Conservation (phyloP, 2,888 invertebrate genomes). For the Drosophila paucipuncta region DNA sequence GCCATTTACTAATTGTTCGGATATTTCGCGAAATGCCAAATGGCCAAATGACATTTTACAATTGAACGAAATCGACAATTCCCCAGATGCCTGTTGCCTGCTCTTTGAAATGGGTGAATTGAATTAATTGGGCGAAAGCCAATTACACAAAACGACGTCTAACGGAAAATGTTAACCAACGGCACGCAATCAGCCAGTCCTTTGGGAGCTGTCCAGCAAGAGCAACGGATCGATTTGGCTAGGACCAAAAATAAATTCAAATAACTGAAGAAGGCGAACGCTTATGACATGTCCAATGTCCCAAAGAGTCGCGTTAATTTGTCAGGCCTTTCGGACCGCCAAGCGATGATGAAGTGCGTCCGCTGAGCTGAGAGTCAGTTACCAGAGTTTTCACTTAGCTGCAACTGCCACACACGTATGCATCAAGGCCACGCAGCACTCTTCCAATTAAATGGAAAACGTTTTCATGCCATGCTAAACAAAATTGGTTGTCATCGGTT, state of each 20-base stretch:
- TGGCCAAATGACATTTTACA: conserved; percentile 45
- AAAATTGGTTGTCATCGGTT: conserved; percentile 58
- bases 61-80: conserved; percentile 27
- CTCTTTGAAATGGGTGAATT: conserved; percentile 33
- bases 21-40: conserved; percentile 16
- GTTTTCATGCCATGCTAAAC: conserved; percentile 52
- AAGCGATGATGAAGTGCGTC: conserved; percentile 53
- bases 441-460: conserved; percentile 70
- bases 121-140: conserved; percentile 79
- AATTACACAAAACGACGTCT: conserved; percentile 73
- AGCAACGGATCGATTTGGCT: conserved; percentile 16
- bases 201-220: conserved; percentile 37
- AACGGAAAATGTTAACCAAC: conserved; percentile 53
- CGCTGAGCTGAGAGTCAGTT: conserved; percentile 27
- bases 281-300: conserved; percentile 33
- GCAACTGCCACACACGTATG: conserved; percentile 39
- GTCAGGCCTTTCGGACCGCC: conserved; percentile 50
- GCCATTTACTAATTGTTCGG: conserved; percentile 65
- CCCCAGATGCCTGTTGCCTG: conserved; percentile 23
- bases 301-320: conserved; percentile 64
- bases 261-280: conserved; percentile 36
- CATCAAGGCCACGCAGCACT: conserved; percentile 12
- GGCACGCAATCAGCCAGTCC: conserved; percentile 56
- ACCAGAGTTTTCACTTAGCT: conserved; percentile 51
- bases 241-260: conserved; percentile 47